A percentile compares a stretch with the other conserved stretches of the same genome.
Evolutionary conservation across 1,140 invertebrate species (phyloP).

Genomic region (Elysia chlorotica): DNA sequence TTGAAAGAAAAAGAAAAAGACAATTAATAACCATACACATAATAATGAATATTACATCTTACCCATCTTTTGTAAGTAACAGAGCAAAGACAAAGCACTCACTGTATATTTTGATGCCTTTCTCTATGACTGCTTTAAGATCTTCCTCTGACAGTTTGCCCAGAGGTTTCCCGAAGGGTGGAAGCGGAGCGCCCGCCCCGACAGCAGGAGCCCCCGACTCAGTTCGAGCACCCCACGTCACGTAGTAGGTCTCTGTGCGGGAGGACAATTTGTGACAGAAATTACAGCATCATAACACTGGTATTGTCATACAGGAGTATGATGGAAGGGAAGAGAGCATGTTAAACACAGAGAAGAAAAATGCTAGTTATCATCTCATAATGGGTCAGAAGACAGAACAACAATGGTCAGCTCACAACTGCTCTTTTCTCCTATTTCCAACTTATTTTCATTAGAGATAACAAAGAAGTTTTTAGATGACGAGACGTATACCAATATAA

Average conservation of each 20-base stretch:
- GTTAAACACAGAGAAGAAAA: too few relatives aligned
- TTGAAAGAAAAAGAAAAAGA: too few relatives aligned
- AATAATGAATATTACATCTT: not conserved
- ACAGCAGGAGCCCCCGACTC: constrained; percentile 42
- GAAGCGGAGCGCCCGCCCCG: constrained; percentile 59
- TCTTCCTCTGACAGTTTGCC: constrained; percentile 66
- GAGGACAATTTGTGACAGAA: too few relatives aligned
- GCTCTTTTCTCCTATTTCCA: not conserved
- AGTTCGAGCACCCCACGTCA: constrained; percentile 61
- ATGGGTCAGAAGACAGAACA: too few relatives aligned
- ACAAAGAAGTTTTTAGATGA: too few relatives aligned
- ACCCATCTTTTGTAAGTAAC: not conserved
- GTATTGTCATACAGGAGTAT: too few relatives aligned
- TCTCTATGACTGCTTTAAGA: constrained; percentile 70
- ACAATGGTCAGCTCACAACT: too few relatives aligned
- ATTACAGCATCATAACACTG: too few relatives aligned
- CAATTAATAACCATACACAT: too few relatives aligned
- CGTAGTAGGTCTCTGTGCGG: constrained; percentile 56
- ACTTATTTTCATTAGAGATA: too few relatives aligned
- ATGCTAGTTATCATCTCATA: too few relatives aligned
- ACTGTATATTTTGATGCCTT: constrained; percentile 73
- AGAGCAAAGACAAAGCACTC: constrained; percentile 35
- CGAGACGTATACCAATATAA: not conserved
- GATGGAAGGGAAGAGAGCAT: too few relatives aligned
- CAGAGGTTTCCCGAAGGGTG: constrained; percentile 65